A percentile compares a stretch with the other conserved stretches of the same genome.
Conservation (phyloP, 2,888 invertebrate species). For the Villa cingulata region DNA sequence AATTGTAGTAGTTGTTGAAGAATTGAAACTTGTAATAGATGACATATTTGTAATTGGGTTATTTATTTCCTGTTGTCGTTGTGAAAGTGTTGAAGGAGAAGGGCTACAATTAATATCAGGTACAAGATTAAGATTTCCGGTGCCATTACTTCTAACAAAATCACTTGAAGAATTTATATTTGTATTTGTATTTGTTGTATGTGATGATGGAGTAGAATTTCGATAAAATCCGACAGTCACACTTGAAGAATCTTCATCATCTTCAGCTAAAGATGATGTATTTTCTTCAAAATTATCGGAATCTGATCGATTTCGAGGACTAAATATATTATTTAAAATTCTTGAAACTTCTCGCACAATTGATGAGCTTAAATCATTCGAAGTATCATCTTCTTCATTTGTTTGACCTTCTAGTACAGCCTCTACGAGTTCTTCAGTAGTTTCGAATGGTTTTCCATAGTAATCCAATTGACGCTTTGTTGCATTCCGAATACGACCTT, state of each 20-base stretch:
- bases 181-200: too few relatives aligned
- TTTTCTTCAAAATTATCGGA: constrained; percentile 2
- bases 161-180: too few relatives aligned
- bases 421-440: constrained; percentile 57
- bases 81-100: too few relatives aligned
- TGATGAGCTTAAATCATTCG: constrained; percentile 8
- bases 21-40: too few relatives aligned
- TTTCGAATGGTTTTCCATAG: constrained; percentile 48
- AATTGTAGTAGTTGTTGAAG: too few relatives aligned
- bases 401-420: constrained; percentile 56
- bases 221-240: not conserved
- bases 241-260: not conserved
- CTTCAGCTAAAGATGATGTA: not conserved
- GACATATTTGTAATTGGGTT: too few relatives aligned
- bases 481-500: constrained; percentile 43
- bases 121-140: too few relatives aligned
- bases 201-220: too few relatives aligned
- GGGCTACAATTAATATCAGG: too few relatives aligned
- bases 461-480: constrained; percentile 42
- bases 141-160: too few relatives aligned
- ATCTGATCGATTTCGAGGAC: not conserved
- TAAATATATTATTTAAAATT: constrained; percentile 15
- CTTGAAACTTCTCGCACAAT: constrained; percentile 17
- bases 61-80: too few relatives aligned
- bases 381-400: constrained; percentile 35